These are phyloP conservation scores for Incurvaria masculella DNA, from an alignment of 2,888 invertebrate species.

Conservation along the genomic window DNA sequence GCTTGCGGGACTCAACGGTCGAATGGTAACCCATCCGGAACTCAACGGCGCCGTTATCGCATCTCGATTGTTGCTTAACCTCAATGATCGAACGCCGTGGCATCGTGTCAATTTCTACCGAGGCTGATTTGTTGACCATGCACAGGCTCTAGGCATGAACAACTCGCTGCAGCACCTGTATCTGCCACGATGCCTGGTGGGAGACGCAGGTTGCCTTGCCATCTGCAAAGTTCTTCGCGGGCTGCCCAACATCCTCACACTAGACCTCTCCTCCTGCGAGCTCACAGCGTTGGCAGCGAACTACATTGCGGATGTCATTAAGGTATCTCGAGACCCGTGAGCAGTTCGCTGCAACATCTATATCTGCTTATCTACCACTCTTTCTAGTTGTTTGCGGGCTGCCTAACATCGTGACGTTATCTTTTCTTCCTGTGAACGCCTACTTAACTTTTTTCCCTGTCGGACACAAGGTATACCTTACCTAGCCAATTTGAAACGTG, in stretches of 20 bases:
- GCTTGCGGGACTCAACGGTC: too few species aligned
- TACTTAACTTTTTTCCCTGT: too few species aligned
- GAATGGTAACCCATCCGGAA: too few species aligned
- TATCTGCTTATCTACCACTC: not conserved
- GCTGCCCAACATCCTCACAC: conserved; percentile 62
- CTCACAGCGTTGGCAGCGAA: conserved; percentile 61
- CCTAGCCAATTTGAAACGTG: too few species aligned
- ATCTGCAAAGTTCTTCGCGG: conserved; percentile 66
- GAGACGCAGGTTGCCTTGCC: conserved; percentile 68
- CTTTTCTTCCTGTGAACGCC: conserved; percentile 4
- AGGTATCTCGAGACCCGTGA: conserved; percentile 30
- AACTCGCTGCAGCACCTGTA: conserved; percentile 64
- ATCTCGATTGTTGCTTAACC: too few species aligned
- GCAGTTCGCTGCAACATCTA: not conserved
- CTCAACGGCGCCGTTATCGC: too few species aligned
- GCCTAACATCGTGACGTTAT: too few species aligned
- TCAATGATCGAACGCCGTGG: too few species aligned
- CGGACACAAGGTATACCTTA: too few species aligned
- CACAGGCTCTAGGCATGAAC: conserved; percentile 59
- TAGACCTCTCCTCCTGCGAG: conserved; percentile 69
- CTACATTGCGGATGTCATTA: conserved; percentile 64
- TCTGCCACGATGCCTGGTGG: conserved; percentile 64
- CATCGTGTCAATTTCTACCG: too few species aligned
- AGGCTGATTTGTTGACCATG: too few species aligned
- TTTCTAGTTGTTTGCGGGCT: not conserved